phyloP scores from a whole-genome alignment of 2,797 vertebrate genomes.

The Artibeus jamaicensis region DNA sequence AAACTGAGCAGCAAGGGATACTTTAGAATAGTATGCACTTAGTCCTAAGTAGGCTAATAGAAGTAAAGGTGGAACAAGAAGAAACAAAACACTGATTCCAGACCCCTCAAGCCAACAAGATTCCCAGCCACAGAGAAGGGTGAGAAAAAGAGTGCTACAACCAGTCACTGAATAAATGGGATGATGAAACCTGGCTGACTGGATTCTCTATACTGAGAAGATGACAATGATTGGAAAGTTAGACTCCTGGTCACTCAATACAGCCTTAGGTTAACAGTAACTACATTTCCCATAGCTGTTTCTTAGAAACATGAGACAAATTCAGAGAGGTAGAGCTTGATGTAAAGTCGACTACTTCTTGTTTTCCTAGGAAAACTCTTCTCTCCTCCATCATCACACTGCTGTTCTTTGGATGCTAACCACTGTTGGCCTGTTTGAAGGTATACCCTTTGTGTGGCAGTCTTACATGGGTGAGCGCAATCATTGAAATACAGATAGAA shows the following conservation, averaged over 20 bases:
- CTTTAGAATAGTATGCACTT: background rate
- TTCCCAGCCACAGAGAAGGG: background rate
- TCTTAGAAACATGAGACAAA: conserved; percentile 21
- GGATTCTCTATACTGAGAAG: background rate
- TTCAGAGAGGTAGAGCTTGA: background rate
- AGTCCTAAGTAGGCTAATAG: background rate
- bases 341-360: background rate
- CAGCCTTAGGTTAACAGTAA: background rate
- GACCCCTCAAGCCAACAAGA: background rate
- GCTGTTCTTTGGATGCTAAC: background rate
- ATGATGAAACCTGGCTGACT: background rate
- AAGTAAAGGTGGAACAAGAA: background rate
- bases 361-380: background rate
- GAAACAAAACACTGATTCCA: background rate
- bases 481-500: background rate
- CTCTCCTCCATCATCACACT: background rate
- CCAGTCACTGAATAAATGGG: background rate
- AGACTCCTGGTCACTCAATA: background rate
- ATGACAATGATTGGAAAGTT: conserved; percentile 10
- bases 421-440: background rate
- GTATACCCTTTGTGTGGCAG: background rate
- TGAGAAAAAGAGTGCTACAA: background rate
- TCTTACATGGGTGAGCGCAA: background rate
- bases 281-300: background rate
- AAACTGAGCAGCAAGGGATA: background rate